Conservation (phyloP, 2,797 vertebrate genomes). For the Hemitrygon akajei region DNA sequence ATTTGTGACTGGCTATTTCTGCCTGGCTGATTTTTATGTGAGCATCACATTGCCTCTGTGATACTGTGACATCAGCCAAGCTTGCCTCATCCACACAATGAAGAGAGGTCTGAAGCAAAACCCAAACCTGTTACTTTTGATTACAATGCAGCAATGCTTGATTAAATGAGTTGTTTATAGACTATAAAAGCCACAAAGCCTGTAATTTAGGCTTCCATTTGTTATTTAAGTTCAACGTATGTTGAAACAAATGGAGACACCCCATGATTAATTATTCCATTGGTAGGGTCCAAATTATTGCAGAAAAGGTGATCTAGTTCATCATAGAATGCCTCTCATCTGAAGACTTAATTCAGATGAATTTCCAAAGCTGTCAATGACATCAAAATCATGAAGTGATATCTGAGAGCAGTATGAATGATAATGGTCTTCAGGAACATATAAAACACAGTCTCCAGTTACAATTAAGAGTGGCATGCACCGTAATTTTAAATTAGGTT, state of each 20-base stretch:
- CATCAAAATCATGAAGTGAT: neutral
- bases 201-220: neutral
- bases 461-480: neutral
- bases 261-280: neutral
- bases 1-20: conserved; percentile 30
- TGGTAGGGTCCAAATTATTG: neutral
- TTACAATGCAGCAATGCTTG: neutral
- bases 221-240: neutral
- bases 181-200: neutral
- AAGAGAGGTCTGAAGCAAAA: conserved; percentile 8
- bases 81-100: neutral
- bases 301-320: neutral
- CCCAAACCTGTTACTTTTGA: neutral
- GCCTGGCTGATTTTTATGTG: conserved; percentile 30
- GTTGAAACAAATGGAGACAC: neutral
- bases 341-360: neutral
- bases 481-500: neutral
- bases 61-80: conserved; percentile 30
- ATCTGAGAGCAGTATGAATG: neutral
- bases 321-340: neutral
- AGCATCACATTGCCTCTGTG: conserved; percentile 8
- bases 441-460: neutral
- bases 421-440: neutral
- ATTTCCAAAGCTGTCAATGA: neutral
- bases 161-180: neutral